Evolutionary conservation across 2,888 invertebrate genomes (phyloP), one percentile per base, ranked within the genome.

Genomic region (Rhimphoctona megacephalus): DNA sequence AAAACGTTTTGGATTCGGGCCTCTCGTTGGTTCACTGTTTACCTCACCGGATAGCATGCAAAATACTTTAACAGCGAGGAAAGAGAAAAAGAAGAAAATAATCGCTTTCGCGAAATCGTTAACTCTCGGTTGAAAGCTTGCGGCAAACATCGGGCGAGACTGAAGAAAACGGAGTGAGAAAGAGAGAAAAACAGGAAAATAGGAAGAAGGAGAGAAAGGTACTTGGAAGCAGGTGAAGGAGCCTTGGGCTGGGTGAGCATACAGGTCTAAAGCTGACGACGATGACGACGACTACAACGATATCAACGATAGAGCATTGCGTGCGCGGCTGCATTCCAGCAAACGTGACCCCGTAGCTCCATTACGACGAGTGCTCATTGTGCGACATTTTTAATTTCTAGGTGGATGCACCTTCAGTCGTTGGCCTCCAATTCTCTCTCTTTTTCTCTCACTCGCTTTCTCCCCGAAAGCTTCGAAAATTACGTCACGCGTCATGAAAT

Each of bases 391-490:
- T 88, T 87, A 88, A 91, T 92, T 92, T 93, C 92, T 92, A 92
- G 90, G 90, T 92, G 92, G 92, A 90, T 92, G 91, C 91, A 89
- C 91, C 92, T 90, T 90, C 90, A 91, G 91, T 89, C 87, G 81
- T 82, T 83, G 88, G 89, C 82, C 78, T 85, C 86, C 49, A 72
- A 74, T 72, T 67, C 86, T 61, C 83, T 86, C 88, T 46, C 64
- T 78, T 85, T 78, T 66, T 67, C 86, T 66, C 83, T 87, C 87
- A 64, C 74, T 74, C 80, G 82, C 69, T 74, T 83, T 22, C 78
- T 78, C 52, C 43, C 73, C 67, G 70, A 86, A 72, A 89, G 89
- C 89, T 92, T 90, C 90, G 91, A 89, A 91, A 83, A 89, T 89
- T 90, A 90, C 89, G 86, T 91, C 88, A 90, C 90, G 91, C 90